A percentile compares a stretch with the other conserved stretches of the same genome.
Conservation (phyloP, 2,113 vertebrate species). For the Micromys minutus region DNA sequence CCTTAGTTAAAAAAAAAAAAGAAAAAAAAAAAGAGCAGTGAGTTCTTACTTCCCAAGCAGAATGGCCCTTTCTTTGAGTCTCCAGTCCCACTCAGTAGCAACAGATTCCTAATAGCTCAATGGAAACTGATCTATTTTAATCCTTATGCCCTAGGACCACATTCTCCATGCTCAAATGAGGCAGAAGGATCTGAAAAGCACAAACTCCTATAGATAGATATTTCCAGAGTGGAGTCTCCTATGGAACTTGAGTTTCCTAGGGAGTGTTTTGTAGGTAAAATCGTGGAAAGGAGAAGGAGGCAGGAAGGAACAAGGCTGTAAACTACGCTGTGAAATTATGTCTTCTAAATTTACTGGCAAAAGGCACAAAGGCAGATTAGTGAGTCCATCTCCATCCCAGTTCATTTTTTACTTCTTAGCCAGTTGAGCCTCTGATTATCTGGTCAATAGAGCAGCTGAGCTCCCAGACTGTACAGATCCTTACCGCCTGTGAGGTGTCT, state of each 20-base stretch:
- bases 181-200: not conserved
- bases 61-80: not conserved
- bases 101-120: not conserved
- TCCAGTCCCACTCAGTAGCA: not conserved
- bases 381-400: not conserved
- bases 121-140: not conserved
- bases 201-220: not conserved
- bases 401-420: not conserved
- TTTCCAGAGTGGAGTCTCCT: not conserved
- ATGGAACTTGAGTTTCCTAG: not conserved
- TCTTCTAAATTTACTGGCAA: not conserved
- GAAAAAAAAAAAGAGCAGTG: no score
- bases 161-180: not conserved
- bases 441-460: not conserved
- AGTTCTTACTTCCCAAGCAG: not conserved
- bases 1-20: not conserved
- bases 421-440: not conserved
- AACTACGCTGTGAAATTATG: not conserved
- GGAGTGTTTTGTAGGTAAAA: not conserved
- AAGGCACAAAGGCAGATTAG: not conserved
- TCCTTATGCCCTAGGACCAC: no score
- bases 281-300: not conserved
- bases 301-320: not conserved
- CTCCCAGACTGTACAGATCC: slow-evolving; percentile 9
- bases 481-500: not conserved